Conservation (phyloP, 2,797 vertebrate genomes). For the Echiichthys vipera region DNA sequence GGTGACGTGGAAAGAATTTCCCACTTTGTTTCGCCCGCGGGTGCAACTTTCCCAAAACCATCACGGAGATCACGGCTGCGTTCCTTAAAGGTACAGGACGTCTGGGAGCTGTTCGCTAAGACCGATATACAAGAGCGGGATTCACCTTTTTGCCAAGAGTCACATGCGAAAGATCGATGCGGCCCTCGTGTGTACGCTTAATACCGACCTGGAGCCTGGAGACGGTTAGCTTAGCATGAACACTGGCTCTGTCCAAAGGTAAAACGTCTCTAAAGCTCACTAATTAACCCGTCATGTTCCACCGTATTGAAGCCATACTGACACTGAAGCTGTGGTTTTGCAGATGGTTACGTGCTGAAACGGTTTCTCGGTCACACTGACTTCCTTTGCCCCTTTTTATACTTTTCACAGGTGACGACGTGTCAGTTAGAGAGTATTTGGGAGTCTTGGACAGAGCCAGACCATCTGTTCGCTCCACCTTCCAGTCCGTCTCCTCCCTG, state of each 20-base stretch:
- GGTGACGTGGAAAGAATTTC: conserved; percentile 24
- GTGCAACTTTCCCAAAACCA: conserved; percentile 49
- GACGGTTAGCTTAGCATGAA: neutral
- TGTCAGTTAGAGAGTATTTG: neutral
- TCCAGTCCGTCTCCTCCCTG: neutral
- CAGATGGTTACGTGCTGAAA: neutral
- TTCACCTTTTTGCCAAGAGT: neutral
- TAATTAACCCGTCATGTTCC: neutral
- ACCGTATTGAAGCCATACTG: conserved; percentile 5
- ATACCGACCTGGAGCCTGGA: neutral
- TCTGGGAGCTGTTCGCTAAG: too few species aligned
- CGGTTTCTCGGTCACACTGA: neutral
- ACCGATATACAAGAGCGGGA: too few species aligned
- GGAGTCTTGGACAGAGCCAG: neutral
- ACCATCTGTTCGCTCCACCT: neutral
- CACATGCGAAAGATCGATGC: neutral
- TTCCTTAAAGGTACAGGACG: neutral
- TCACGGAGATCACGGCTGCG: conserved; percentile 13
- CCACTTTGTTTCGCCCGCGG: neutral
- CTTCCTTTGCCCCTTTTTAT: neutral
- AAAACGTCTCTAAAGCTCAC: neutral
- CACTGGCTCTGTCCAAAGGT: neutral
- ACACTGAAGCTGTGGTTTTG: neutral
- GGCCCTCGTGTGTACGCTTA: neutral
- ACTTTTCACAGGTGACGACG: neutral